These are phyloP conservation scores for Callithrix jacchus DNA, from an alignment of 2,113 vertebrate genomes.

Conservation along the genomic window DNA sequence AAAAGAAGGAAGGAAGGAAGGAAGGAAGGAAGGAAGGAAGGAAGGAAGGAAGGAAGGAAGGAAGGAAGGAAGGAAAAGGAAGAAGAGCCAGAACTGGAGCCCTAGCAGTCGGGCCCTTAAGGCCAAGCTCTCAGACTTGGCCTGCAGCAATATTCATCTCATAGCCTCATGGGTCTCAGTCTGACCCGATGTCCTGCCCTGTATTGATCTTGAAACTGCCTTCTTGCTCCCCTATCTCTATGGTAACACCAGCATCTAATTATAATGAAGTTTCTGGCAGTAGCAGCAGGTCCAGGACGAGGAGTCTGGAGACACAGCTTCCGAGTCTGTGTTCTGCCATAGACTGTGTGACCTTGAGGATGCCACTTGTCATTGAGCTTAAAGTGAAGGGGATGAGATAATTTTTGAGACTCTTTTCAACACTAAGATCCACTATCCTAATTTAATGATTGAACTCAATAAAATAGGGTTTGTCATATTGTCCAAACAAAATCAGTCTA, in stretches of 20 bases:
- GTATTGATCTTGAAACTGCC: not conserved
- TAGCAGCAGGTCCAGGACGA: not conserved
- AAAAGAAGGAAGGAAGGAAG: no score
- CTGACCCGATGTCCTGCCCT: not conserved
- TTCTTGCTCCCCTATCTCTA: not conserved
- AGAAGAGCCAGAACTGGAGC: not conserved
- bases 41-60: no score
- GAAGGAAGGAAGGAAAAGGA: not conserved
- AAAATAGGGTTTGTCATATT: not conserved
- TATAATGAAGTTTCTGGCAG: not conserved
- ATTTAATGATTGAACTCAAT: not conserved
- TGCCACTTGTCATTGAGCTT: not conserved
- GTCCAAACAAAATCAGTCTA: not conserved
- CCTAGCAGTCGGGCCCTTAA: accelerated
- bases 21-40: not conserved
- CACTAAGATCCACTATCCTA: not conserved
- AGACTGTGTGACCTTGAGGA: not conserved
- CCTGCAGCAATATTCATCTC: not conserved
- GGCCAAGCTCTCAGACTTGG: not conserved
- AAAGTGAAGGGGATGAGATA: not conserved
- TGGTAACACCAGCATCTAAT: not conserved
- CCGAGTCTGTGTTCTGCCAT: not conserved
- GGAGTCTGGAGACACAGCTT: not conserved
- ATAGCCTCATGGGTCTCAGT: not conserved
- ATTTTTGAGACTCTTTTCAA: not conserved